Base-by-base conservation (phyloP, 37 sponge, comb jelly and placozoan genomes). In the Theonella swinhoei region DNA sequence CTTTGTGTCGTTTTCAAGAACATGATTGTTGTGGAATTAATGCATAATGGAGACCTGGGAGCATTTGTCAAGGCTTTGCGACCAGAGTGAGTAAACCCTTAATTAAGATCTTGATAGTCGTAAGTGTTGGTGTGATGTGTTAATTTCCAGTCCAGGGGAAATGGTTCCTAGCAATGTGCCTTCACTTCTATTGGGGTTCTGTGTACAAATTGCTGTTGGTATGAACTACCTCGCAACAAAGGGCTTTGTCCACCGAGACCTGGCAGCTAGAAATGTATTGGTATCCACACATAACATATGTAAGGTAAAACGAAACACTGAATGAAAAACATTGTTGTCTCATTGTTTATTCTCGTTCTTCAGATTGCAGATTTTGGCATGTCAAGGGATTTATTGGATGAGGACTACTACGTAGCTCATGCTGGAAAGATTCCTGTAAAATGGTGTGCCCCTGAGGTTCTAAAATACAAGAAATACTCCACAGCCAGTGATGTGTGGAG, bases 261-360 rank as follows among this genome's bases (percentile, higher is more conserved):
- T 86, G 30, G 87, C 87, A 39, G 80, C 80, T 5, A 60, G 87
- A 38, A 86, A 86, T 58, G 35, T 86, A 22, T 67, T 86, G 3
- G n/a, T 86, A 7, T 47, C 54, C 11, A 47, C 7, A 47, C 54
- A 47, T 47, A 47, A 47, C 54, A 47, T 47, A 47, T 47, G 54
- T 14, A 47, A 47, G 54, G 54, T 47, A 14, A 47, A 47, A 17
- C 54, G n/a, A n/a, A n/a, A n/a, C n/a, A n/a, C n/a, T n/a, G n/a
- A n/a, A n/a, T n/a, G n/a, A n/a, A n/a, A n/a, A n/a, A n/a, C n/a
- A n/a, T n/a, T n/a, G n/a, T n/a, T n/a, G n/a, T 47, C 54, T n/a
- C n/a, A n/a, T n/a, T n/a, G n/a, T n/a, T n/a, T n/a, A n/a, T n/a
- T n/a, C n/a, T n/a, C n/a, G n/a, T n/a, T 7, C 14, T 47, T 47